These are phyloP conservation scores for Leptinotarsa defecta DNA, from an alignment of 1,140 invertebrate genomes.

Conservation along the genomic window DNA sequence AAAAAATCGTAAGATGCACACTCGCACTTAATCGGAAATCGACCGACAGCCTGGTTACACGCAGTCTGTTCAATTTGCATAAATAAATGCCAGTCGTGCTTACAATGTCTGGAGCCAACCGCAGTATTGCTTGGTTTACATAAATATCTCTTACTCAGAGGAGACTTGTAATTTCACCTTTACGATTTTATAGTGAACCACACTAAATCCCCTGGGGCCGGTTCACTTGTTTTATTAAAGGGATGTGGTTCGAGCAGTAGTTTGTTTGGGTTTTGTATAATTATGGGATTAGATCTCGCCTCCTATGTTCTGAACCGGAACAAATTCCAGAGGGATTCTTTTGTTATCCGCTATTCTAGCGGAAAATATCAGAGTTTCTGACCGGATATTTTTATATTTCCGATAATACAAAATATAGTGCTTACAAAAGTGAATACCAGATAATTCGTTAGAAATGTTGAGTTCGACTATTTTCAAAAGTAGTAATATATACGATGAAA, in stretches of 20 bases:
- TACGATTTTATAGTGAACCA: slow-evolving; percentile 50
- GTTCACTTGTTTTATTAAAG: slow-evolving; percentile 31
- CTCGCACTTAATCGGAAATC: too few species aligned
- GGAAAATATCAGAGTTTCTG: neutral
- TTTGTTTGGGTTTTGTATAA: slow-evolving; percentile 21
- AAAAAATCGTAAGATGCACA: too few species aligned
- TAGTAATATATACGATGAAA: too few species aligned
- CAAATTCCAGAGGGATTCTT: neutral
- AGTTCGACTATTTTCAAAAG: too few species aligned
- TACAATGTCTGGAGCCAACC: slow-evolving; percentile 16
- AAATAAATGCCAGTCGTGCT: slow-evolving; percentile 19
- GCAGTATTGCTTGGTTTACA: slow-evolving; percentile 43
- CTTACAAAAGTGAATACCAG: too few species aligned
- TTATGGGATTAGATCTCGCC: slow-evolving; percentile 12
- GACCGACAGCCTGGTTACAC: neutral
- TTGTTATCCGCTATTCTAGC: neutral
- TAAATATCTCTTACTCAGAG: slow-evolving; percentile 50
- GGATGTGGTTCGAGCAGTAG: slow-evolving; percentile 20
- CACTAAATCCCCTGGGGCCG: slow-evolving; percentile 43
- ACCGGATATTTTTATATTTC: neutral
- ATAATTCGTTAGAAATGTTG: too few species aligned
- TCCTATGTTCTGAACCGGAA: neutral
- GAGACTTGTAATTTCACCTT: slow-evolving; percentile 52
- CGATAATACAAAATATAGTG: too few species aligned
- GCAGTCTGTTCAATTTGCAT: neutral